Evolutionary conservation across 2,797 vertebrate species (phyloP).

Genomic region (Peromyscus aztecus): DNA sequence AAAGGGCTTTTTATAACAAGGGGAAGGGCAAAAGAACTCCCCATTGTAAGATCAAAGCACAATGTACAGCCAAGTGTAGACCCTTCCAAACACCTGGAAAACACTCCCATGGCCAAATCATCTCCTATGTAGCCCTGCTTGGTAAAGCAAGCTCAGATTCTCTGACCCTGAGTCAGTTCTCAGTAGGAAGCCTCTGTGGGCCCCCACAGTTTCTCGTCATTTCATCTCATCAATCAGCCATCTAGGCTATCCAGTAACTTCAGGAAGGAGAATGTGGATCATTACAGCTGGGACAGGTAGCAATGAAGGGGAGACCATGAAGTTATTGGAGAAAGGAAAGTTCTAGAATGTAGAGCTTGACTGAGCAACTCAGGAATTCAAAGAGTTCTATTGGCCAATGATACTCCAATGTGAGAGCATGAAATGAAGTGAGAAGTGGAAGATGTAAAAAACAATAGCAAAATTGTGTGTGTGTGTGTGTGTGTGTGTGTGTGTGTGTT

Average conservation of each 20-base stretch:
- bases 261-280: background rate
- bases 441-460: background rate
- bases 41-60: no score
- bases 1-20: no score
- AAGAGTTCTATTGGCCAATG: accelerated
- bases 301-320: accelerated
- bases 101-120: no score
- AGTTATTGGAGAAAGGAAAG: background rate
- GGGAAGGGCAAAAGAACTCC: no score
- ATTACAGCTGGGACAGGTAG: background rate
- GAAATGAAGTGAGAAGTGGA: background rate
- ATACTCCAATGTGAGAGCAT: accelerated
- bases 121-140: no score
- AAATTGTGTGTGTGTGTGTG: background rate
- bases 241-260: background rate
- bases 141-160: no score
- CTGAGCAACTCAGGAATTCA: background rate
- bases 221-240: background rate
- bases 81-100: no score
- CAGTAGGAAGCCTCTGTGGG: no score
- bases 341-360: background rate
- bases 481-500: no score
- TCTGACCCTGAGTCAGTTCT: no score
- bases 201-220: background rate
- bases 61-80: no score